phyloP scores from a whole-genome alignment of 2,797 vertebrate species.

The Gephyroberyx darwinii region DNA sequence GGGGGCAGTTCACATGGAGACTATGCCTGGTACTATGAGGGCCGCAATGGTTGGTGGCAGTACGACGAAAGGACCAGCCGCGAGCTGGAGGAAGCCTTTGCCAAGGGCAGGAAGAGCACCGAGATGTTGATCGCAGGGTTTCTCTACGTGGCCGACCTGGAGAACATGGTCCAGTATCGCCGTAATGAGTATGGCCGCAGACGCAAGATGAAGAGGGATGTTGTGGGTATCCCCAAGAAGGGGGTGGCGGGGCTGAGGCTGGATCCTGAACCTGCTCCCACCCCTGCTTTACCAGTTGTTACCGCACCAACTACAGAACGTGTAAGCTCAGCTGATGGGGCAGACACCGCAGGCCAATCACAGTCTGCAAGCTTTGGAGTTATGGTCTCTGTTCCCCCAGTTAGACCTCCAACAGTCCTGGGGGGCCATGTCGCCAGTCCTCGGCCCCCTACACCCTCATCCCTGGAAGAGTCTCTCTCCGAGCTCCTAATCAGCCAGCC shows the following conservation, averaged over 20 bases:
- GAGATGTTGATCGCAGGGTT: slow-evolving; percentile 98
- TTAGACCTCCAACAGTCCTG: slow-evolving; percentile 83
- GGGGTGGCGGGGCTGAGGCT: slow-evolving; percentile 95
- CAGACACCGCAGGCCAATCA: slow-evolving; percentile 76
- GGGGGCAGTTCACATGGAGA: slow-evolving; percentile 69
- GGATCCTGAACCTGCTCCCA: slow-evolving; percentile 68
- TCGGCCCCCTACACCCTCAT: slow-evolving; percentile 75
- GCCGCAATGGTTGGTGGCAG: slow-evolving; percentile 99
- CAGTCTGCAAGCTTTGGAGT: slow-evolving; percentile 73
- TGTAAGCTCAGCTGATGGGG: slow-evolving; percentile 89
- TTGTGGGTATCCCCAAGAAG: slow-evolving; percentile 95
- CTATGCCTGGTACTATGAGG: slow-evolving; percentile 97
- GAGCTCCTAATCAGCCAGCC: slow-evolving; percentile 87
- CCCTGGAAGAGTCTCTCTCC: slow-evolving; percentile 88
- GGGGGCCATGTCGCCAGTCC: slow-evolving; percentile 84
- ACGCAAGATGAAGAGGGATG: slow-evolving; percentile 95
- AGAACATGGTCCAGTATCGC: slow-evolving; percentile 98
- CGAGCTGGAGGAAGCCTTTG: slow-evolving; percentile 94
- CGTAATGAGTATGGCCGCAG: slow-evolving; percentile 94
- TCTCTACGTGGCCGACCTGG: slow-evolving; percentile 95
- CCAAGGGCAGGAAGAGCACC: slow-evolving; percentile 92
- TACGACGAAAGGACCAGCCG: slow-evolving; percentile 95
- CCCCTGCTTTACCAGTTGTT: slow-evolving; percentile 20
- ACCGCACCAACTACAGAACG: slow-evolving; percentile 62
- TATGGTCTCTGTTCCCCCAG: slow-evolving; percentile 75